phyloP scores from a whole-genome alignment of 2,797 vertebrate genomes.

The Rhinella marina region DNA sequence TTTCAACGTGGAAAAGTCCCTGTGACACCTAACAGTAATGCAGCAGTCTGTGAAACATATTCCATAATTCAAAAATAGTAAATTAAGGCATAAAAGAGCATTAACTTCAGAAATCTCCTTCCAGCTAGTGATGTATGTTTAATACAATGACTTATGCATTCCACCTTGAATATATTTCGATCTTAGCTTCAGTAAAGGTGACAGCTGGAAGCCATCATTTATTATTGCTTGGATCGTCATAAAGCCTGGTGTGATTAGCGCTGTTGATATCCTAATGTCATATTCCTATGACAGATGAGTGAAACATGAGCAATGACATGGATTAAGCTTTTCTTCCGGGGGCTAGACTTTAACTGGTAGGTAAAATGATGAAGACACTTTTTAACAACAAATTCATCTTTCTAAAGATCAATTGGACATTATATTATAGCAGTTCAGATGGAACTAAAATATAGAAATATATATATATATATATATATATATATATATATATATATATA shows the following conservation, averaged over 20 bases:
- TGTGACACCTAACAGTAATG: too few relatives aligned
- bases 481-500: too few relatives aligned
- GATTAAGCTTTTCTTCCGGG: not conserved
- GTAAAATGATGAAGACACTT: not conserved
- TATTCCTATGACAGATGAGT: slow-evolving; percentile 5
- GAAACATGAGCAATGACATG: not conserved
- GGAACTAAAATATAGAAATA: not conserved
- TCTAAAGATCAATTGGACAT: not conserved
- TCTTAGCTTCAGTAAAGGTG: not conserved
- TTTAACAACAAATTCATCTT: not conserved
- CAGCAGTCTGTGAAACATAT: not conserved
- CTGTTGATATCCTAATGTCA: not conserved
- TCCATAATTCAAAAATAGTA: not conserved
- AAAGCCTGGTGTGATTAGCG: not conserved
- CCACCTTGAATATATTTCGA: slow-evolving; percentile 7
- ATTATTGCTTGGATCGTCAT: not conserved
- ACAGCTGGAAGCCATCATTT: slow-evolving; percentile 11
- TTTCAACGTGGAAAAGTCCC: too few relatives aligned
- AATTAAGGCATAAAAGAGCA: not conserved
- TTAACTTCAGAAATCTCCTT: not conserved
- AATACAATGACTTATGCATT: not conserved
- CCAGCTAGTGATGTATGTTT: not conserved
- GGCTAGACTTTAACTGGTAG: not conserved
- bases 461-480: too few relatives aligned
- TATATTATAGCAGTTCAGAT: not conserved